Conservation (phyloP, 2,888 invertebrate genomes). For the Adelphocoris suturalis region DNA sequence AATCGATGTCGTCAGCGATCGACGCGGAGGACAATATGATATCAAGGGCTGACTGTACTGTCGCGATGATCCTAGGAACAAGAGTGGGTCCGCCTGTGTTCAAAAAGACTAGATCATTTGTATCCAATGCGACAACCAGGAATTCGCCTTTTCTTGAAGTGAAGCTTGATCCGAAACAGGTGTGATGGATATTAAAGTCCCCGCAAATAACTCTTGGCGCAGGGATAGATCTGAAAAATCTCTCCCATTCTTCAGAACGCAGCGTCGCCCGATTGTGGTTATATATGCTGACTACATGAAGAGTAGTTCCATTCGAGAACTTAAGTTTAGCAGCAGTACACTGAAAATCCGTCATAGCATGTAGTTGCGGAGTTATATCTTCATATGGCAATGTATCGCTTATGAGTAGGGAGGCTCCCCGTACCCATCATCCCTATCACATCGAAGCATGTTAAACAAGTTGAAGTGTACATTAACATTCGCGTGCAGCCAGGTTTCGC, state of each 20-base stretch:
- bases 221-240: constrained; percentile 2
- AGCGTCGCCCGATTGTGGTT: neutral
- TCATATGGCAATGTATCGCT: neutral
- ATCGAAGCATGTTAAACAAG: no score
- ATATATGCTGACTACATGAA: neutral
- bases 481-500: no score
- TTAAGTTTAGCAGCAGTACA: neutral
- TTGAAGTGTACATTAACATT: no score
- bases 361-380: neutral
- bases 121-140: neutral
- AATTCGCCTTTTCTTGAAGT: neutral
- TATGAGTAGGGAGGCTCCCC: neutral
- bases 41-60: neutral
- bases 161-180: neutral
- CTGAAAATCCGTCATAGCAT: neutral
- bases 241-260: neutral
- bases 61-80: no score
- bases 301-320: neutral
- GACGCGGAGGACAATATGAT: neutral
- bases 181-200: neutral
- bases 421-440: neutral
- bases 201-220: neutral
- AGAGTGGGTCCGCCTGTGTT: neutral
- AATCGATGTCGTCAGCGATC: neutral
- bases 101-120: neutral